A percentile compares a stretch with the other conserved stretches of the same genome.
These are phyloP conservation scores for Aspidiotus rigidus DNA, from an alignment of 2,888 invertebrate species.

Conservation along the genomic window DNA sequence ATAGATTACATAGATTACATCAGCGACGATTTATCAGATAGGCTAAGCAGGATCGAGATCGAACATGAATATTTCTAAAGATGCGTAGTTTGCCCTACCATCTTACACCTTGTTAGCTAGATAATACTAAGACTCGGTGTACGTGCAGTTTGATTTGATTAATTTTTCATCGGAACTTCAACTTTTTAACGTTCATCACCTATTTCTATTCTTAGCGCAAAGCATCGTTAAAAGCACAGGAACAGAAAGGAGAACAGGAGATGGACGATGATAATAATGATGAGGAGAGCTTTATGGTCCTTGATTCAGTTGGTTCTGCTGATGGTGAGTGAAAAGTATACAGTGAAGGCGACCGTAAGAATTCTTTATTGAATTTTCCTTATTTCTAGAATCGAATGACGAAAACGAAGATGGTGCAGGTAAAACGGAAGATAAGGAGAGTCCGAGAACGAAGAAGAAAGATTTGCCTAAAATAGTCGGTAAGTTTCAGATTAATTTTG, in stretches of 20 bases:
- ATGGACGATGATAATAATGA: constrained; percentile 60
- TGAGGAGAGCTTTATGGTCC: constrained; percentile 74
- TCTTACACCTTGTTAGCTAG: no score
- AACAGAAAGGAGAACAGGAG: constrained; percentile 13
- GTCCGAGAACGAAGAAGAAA: constrained; percentile 12
- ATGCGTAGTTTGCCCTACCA: no score
- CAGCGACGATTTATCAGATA: no score
- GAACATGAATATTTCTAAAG: no score
- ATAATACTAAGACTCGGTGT: no score
- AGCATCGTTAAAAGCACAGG: constrained; percentile 10
- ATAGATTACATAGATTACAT: no score
- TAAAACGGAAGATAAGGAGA: constrained; percentile 20
- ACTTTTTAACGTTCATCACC: no score
- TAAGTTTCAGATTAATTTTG: neutral
- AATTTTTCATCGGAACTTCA: no score
- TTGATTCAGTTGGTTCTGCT: constrained; percentile 80
- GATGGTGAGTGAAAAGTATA: constrained; percentile 46
- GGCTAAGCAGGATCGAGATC: no score
- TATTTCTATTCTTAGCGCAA: constrained; percentile 9
- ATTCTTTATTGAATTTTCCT: neutral
- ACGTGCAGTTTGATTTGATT: no score
- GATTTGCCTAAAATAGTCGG: constrained; percentile 20
- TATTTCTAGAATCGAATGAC: neutral
- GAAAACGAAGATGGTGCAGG: constrained; percentile 22
- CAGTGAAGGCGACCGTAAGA: no score